A percentile compares a stretch with the other conserved stretches of the same genome.
Conservation (phyloP, 2,113 vertebrate genomes). For the Salvelinus namaycush region DNA sequence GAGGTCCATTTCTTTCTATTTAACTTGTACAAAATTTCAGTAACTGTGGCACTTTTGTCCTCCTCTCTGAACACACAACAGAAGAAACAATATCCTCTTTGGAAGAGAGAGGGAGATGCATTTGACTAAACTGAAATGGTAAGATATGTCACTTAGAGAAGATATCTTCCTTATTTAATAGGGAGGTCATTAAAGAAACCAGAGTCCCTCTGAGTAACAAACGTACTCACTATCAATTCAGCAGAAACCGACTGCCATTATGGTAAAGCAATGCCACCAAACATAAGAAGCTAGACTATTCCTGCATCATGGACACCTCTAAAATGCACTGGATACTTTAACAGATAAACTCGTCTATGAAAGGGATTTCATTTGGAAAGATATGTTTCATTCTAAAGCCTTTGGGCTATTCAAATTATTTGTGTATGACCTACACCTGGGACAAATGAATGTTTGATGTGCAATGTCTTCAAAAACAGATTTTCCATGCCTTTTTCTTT, state of each 20-base stretch:
- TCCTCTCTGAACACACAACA: constrained; percentile 5
- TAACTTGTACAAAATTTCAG: constrained; percentile 8
- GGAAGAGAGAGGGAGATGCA: constrained; percentile 9
- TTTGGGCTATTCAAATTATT: constrained; percentile 9
- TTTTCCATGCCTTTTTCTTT: not conserved
- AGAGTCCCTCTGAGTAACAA: not conserved
- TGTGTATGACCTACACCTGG: not conserved
- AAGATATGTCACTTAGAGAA: not conserved
- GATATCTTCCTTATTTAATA: not conserved
- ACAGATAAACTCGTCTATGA: constrained; percentile 10
- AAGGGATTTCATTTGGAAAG: constrained; percentile 19
- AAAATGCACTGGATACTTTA: not conserved
- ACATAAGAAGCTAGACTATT: constrained; percentile 8
- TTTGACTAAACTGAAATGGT: constrained; percentile 15
- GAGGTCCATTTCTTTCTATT: not conserved
- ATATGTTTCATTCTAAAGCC: constrained; percentile 34
- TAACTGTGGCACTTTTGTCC: constrained; percentile 19
- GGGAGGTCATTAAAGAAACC: not conserved
- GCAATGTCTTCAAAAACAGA: not conserved
- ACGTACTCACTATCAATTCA: not conserved
- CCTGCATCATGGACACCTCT: constrained; percentile 6
- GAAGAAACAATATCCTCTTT: constrained; percentile 24
- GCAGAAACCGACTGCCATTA: constrained; percentile 26
- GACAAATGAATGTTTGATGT: not conserved
- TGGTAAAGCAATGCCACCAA: constrained; percentile 18